A percentile compares a stretch with the other conserved stretches of the same genome.
phyloP scores from a whole-genome alignment of 2,888 invertebrate genomes.

The Brachyopa scutellaris region DNA sequence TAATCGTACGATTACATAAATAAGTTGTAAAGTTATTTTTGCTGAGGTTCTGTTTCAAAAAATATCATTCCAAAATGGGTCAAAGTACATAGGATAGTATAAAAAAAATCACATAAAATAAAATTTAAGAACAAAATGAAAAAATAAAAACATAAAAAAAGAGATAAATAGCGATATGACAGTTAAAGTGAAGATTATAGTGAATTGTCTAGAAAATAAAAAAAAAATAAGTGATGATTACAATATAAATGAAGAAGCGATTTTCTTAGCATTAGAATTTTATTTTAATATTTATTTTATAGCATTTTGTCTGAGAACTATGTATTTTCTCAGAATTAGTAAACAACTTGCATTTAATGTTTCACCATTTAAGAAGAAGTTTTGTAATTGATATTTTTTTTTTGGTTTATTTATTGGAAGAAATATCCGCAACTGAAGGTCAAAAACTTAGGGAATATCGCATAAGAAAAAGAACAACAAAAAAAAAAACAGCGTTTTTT shows the following conservation, averaged over 20 bases:
- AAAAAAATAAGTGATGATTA: conserved; percentile 43
- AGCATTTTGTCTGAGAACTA: conserved; percentile 5
- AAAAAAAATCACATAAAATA: conserved; percentile 72
- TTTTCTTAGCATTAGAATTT: conserved; percentile 44
- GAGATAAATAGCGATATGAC: conserved; percentile 70
- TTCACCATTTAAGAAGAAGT: conserved; percentile 72
- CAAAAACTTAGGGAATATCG: conserved; percentile 66
- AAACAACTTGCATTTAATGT: conserved; percentile 41
- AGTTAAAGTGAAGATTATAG: conserved; percentile 17
- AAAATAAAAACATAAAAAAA: too few species aligned
- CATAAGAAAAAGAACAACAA: conserved; percentile 23
- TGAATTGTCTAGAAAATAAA: conserved; percentile 21
- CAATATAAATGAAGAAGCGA: conserved; percentile 60
- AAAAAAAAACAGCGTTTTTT: conserved; percentile 52
- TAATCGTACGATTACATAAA: conserved; percentile 74
- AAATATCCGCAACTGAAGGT: conserved; percentile 63
- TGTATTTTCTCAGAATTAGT: conserved; percentile 24
- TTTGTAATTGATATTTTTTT: conserved; percentile 24
- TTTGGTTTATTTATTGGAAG: conserved; percentile 27
- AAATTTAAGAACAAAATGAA: too few species aligned
- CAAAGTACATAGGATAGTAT: conserved; percentile 75
- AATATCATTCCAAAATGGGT: conserved; percentile 82
- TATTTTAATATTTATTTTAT: conserved; percentile 30
- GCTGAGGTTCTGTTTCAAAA: conserved; percentile 78
- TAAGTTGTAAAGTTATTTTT: conserved; percentile 24